A percentile compares a stretch with the other conserved stretches of the same genome.
Evolutionary conservation across 1,140 invertebrate genomes (phyloP).

Genomic region (Drosophila lini): DNA sequence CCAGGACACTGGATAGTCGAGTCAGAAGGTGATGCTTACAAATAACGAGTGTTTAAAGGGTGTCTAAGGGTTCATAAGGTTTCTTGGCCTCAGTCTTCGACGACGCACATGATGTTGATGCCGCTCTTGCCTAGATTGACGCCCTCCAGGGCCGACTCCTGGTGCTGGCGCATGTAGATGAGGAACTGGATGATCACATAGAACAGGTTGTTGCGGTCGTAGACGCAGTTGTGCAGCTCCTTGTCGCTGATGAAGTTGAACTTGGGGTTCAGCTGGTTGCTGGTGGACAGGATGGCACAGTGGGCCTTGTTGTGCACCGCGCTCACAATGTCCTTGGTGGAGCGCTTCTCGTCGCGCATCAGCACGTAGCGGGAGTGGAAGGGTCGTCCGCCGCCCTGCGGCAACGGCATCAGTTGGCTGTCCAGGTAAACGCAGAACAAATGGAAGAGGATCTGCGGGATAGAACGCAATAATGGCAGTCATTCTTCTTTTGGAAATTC

Average conservation of each 20-base stretch:
- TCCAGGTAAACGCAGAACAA: slow-evolving; percentile 92
- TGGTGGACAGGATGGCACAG: slow-evolving; percentile 77
- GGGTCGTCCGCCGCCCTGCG: slow-evolving; percentile 91
- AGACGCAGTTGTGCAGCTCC: slow-evolving; percentile 81
- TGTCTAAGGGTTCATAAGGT: neutral
- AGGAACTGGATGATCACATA: slow-evolving; percentile 92
- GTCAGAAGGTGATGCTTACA: slow-evolving; percentile 22
- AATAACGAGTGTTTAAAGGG: slow-evolving; percentile 14
- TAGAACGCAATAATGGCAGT: neutral
- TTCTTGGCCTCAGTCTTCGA: slow-evolving; percentile 85
- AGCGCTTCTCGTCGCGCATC: slow-evolving; percentile 77
- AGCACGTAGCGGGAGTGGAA: slow-evolving; percentile 87
- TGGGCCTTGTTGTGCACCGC: slow-evolving; percentile 78
- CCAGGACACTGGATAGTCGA: slow-evolving; percentile 1
- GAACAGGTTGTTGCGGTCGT: slow-evolving; percentile 94
- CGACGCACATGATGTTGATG: slow-evolving; percentile 91
- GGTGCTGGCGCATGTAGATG: slow-evolving; percentile 89
- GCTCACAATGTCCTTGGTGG: slow-evolving; percentile 84
- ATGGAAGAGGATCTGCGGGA: slow-evolving; percentile 91
- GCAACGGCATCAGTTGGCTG: slow-evolving; percentile 90
- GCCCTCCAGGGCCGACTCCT: slow-evolving; percentile 91
- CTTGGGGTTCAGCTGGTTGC: slow-evolving; percentile 74
- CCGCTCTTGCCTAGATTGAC: slow-evolving; percentile 92
- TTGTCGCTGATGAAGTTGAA: slow-evolving; percentile 84
- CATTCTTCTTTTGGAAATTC: neutral